phyloP scores from a whole-genome alignment of 2,888 invertebrate genomes.

The Tetragnatha montana region DNA sequence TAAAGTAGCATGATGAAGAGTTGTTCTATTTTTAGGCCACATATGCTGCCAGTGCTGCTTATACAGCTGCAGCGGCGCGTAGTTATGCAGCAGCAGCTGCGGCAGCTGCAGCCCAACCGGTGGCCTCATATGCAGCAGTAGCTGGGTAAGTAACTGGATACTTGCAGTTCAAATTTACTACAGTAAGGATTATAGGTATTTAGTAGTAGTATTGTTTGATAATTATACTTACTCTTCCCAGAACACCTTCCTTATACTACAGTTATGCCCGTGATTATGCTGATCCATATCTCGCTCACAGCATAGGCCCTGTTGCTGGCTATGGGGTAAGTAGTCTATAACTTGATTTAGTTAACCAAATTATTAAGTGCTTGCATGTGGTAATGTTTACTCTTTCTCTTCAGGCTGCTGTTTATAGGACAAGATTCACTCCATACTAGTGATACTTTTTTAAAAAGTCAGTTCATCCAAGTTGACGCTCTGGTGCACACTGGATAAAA shows the following conservation, averaged over 20 bases:
- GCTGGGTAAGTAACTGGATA: constrained; percentile 71
- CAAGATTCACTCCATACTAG: constrained; percentile 93
- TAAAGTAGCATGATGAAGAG: background rate
- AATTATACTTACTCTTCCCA: constrained; percentile 14
- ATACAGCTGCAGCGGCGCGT: constrained; percentile 74
- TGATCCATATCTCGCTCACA: constrained; percentile 94
- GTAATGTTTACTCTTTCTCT: constrained; percentile 74
- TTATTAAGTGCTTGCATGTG: background rate
- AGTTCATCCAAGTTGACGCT: constrained; percentile 57
- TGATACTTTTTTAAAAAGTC: constrained; percentile 40
- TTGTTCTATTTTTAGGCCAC: constrained; percentile 69
- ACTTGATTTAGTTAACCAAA: no score
- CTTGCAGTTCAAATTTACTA: background rate
- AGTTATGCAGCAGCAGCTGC: constrained; percentile 75
- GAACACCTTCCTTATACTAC: constrained; percentile 72
- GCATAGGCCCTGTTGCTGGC: constrained; percentile 96
- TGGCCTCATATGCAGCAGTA: constrained; percentile 73
- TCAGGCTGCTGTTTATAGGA: constrained; percentile 90
- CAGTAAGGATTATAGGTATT: background rate
- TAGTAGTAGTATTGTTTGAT: background rate
- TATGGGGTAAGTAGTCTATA: constrained; percentile 87
- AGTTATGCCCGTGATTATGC: constrained; percentile 90
- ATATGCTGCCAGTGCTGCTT: constrained; percentile 73
- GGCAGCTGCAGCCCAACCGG: constrained; percentile 74
- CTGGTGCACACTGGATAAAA: constrained; percentile 54